Percentiles rank a stretch among this genome's conserved stretches.
Evolutionary conservation across 2,888 invertebrate genomes (phyloP).

Genomic region (Clitarchus hookeri): DNA sequence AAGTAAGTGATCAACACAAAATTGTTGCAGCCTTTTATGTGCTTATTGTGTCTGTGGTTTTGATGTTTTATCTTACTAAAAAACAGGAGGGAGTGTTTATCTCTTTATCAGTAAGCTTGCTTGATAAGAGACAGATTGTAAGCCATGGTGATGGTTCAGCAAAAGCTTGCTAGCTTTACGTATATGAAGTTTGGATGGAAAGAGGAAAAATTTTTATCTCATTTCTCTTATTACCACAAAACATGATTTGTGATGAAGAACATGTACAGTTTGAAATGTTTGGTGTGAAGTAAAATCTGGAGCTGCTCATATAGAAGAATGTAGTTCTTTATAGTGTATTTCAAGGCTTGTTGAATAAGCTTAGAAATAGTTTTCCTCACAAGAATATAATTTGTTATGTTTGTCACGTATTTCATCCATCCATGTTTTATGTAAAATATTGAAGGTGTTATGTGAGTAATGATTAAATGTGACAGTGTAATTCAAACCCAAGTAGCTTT

Average conservation of each 20-base stretch:
- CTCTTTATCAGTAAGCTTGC: background rate
- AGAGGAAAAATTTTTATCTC: background rate
- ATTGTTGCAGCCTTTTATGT: background rate
- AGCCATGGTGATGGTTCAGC: background rate
- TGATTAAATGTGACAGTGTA: background rate
- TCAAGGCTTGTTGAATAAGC: background rate
- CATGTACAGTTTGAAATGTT: background rate
- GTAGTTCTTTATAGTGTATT: background rate
- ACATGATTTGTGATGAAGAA: background rate
- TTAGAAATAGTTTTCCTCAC: no score
- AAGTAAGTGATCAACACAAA: background rate
- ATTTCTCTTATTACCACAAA: background rate
- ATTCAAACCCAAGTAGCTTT: background rate
- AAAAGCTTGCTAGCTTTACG: background rate
- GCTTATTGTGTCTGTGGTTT: background rate
- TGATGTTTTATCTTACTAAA: background rate
- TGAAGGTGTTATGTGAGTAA: background rate
- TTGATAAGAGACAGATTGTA: slow-evolving; percentile 14
- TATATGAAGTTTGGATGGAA: background rate
- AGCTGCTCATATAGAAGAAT: background rate
- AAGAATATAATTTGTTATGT: no score
- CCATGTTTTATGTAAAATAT: no score
- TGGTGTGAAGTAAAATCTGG: background rate
- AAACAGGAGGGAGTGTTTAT: background rate
- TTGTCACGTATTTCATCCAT: no score